Conservation (phyloP, 2,797 vertebrate genomes). For the Oreochromis grahami region DNA sequence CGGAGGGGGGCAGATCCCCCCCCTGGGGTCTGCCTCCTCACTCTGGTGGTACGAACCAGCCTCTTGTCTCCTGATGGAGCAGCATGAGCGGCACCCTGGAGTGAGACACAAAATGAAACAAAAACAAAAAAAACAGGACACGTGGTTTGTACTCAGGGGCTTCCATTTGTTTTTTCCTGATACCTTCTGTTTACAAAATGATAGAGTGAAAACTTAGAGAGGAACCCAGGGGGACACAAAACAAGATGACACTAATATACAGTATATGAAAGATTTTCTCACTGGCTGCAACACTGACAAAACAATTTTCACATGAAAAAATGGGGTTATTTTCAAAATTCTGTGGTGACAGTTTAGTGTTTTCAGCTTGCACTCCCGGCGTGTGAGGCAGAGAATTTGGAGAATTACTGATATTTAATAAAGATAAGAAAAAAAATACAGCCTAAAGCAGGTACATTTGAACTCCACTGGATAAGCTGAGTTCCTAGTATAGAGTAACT, state of each 20-base stretch:
- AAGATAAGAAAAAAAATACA: not conserved
- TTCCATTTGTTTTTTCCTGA: constrained; percentile 5
- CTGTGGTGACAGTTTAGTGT: not conserved
- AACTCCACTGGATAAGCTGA: not conserved
- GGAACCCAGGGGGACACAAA: not conserved
- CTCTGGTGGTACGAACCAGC: constrained; percentile 78
- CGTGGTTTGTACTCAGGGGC: not conserved
- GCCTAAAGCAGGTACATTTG: not conserved
- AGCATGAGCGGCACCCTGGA: constrained; percentile 49
- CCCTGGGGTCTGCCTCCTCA: constrained; percentile 71
- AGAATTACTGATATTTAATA: not conserved
- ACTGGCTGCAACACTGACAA: not conserved
- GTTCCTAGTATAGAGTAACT: not conserved
- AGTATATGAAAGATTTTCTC: not conserved
- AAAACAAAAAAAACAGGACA: not conserved
- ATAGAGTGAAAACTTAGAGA: constrained; percentile 12
- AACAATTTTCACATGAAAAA: not conserved
- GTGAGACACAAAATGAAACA: constrained; percentile 25
- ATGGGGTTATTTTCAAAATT: not conserved
- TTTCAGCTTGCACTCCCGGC: not conserved
- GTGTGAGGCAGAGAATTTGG: not conserved
- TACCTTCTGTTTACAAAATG: constrained; percentile 7
- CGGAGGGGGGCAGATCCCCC: constrained; percentile 45
- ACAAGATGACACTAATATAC: not conserved
- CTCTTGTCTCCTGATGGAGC: constrained; percentile 74